These are phyloP conservation scores for Neolamprologus kungweensis DNA, from an alignment of 2,113 vertebrate species.

Conservation along the genomic window DNA sequence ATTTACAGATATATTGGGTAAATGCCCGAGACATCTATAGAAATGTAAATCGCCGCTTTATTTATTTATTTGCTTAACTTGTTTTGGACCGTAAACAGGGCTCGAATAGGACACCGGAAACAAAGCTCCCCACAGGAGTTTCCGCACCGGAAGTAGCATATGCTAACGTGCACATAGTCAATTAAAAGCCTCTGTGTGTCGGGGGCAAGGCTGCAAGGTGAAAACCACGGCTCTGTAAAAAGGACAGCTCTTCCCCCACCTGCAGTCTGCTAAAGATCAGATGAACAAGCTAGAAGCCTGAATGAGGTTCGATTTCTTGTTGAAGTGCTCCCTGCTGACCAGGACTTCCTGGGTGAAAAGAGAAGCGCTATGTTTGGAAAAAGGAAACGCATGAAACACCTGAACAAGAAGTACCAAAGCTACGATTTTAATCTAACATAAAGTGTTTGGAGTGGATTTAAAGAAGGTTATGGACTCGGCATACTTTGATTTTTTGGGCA, in stretches of 20 bases:
- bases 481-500: background rate
- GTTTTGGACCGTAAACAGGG: too few species aligned
- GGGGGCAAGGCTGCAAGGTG: fast-evolving
- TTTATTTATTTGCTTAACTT: too few species aligned
- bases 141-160: too few species aligned
- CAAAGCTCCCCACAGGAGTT: too few species aligned
- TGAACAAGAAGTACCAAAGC: background rate
- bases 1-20: too few species aligned
- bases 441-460: background rate
- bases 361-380: background rate
- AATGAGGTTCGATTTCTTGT: background rate
- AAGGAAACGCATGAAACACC: background rate
- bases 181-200: background rate
- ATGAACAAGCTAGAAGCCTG: background rate
- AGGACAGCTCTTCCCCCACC: background rate
- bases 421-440: background rate
- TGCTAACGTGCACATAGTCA: too few species aligned
- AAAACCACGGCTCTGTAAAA: background rate
- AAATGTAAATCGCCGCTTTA: too few species aligned
- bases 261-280: background rate
- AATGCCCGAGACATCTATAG: too few species aligned
- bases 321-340: background rate
- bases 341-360: background rate
- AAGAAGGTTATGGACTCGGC: fast-evolving
- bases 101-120: too few species aligned